Evolutionary conservation across 64 coral and sea anemone species (phyloP), one percentile per base, ranked within the genome.

Genomic region (Trachythela sp.): DNA sequence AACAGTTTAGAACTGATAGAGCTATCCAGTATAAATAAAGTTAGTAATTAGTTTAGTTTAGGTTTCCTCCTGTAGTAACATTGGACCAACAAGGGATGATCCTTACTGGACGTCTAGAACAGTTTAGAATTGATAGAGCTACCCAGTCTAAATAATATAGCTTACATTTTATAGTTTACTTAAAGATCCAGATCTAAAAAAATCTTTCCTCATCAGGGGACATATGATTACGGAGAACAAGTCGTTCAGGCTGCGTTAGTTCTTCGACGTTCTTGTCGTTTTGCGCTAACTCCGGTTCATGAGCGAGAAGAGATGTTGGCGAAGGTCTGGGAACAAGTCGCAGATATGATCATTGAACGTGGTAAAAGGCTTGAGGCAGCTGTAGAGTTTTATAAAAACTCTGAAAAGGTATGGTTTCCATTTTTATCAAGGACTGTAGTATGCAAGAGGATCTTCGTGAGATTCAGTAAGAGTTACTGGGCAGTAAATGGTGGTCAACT

Each of bases 341-440:
- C 89, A 33, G 88, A 70, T 6, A 94, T 89, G 30, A 95, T 99
- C 91, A 91, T 93, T 2, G 96, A 99, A 36, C 91, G 96, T 37
- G 96, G 96, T 18, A 94, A 91, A 38, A 92, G 96, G 20, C 83
- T 99, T 15, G 92, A 94, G 4, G 96, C 92, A 52, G 93, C 96
- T 22, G 85, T 94, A 8, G 94, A 95, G 96, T 99, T 99, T 92
- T 94, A 95, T 91, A 89, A 92, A n/a, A 99, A 94, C 54, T 91
- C 96, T 27, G 93, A 99, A 43, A 91, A 94, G 93, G 96, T 99
- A 76, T 29, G 24, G 2, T 31, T 27, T 1, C 0, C 45, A 24
- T 42, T 40, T 48, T 20, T 18, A 80, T 37, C 2, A n/a, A 9
- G 56, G 22, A 27, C 15, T 45, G 4, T 45, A 45, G 42, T 45